Evolutionary conservation across 1,140 invertebrate species (phyloP).

Genomic region (Acromyrmex charruanus): DNA sequence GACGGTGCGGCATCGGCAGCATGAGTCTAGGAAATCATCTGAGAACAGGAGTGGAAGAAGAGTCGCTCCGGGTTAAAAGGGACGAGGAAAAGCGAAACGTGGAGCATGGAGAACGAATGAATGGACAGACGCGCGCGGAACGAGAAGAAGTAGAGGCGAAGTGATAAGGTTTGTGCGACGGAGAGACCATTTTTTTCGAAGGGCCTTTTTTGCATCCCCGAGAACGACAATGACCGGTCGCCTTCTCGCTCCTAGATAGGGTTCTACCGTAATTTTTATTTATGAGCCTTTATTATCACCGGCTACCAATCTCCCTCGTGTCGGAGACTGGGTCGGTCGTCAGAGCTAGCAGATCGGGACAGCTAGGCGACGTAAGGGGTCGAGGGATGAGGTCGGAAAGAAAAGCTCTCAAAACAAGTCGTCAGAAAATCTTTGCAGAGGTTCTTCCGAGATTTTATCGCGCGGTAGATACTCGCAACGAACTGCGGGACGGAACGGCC

Average conservation of each 20-base stretch:
- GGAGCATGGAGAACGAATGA: background rate
- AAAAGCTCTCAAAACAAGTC: constrained; percentile 49
- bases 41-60: background rate
- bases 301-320: constrained; percentile 66
- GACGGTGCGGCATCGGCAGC: constrained; percentile 16
- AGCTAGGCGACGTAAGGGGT: background rate
- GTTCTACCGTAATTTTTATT: constrained; percentile 76
- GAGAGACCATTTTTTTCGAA: constrained; percentile 68
- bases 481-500: constrained; percentile 32
- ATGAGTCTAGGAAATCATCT: constrained; percentile 30
- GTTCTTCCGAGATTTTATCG: constrained; percentile 54
- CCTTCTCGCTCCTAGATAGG: background rate
- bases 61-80: constrained; percentile 32
- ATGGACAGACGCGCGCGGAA: background rate
- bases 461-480: constrained; percentile 29
- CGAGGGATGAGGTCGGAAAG: constrained; percentile 1
- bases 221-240: background rate
- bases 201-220: constrained; percentile 53
- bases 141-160: constrained; percentile 33
- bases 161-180: constrained; percentile 76
- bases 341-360: constrained; percentile 21
- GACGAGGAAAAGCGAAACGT: constrained; percentile 14
- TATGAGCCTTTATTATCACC: constrained; percentile 74
- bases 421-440: constrained; percentile 45
- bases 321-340: background rate